These are phyloP conservation scores for Brachyhypopomus occidentalis DNA, from an alignment of 2,113 vertebrate species.

Conservation along the genomic window DNA sequence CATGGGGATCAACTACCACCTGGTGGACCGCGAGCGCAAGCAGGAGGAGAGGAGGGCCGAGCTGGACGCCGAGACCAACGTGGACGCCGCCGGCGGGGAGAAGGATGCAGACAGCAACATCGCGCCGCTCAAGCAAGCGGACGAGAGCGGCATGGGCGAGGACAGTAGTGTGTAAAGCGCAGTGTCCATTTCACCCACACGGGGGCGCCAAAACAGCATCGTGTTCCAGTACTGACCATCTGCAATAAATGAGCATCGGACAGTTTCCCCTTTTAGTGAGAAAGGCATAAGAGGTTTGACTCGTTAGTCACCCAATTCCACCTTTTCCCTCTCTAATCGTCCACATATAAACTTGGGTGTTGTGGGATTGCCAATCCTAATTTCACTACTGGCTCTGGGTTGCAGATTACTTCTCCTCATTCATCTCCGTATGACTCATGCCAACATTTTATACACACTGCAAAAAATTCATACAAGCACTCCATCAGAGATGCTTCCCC, in stretches of 20 bases:
- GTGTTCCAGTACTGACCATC: constrained; percentile 24
- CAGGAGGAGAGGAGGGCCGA: constrained; percentile 66
- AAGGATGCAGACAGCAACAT: constrained; percentile 65
- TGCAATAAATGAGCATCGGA: constrained; percentile 16
- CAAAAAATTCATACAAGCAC: neutral
- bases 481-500: neutral
- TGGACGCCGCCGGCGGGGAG: constrained; percentile 59
- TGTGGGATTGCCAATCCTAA: neutral
- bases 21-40: constrained; percentile 81
- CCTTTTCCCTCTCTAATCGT: neutral
- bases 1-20: constrained; percentile 92
- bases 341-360: neutral
- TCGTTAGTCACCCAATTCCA: neutral
- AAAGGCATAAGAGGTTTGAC: neutral
- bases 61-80: constrained; percentile 63
- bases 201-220: neutral
- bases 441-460: neutral
- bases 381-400: neutral
- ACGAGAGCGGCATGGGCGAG: constrained; percentile 66
- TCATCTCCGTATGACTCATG: neutral
- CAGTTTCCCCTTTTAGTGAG: neutral
- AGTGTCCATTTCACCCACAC: neutral
- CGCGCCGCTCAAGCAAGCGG: constrained; percentile 41
- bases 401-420: neutral
- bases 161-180: constrained; percentile 59